Conservation (phyloP, 2,888 invertebrate genomes). For the Dromius quadrimaculatus region DNA sequence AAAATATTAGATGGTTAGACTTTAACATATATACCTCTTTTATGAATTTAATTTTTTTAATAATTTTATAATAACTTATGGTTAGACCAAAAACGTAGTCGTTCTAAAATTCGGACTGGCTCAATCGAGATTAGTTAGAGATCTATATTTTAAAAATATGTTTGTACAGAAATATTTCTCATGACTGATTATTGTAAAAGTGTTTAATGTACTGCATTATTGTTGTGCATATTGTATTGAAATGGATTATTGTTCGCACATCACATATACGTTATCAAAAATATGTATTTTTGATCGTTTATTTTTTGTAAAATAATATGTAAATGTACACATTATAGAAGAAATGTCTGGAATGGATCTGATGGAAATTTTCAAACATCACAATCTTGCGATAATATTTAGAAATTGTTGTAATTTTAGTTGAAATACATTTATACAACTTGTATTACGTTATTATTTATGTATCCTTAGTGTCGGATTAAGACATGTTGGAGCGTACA, state of each 20-base stretch:
- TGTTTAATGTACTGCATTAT: slow-evolving; percentile 48
- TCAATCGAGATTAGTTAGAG: slow-evolving; percentile 46
- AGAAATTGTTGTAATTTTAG: slow-evolving; percentile 42
- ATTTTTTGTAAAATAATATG: slow-evolving; percentile 34
- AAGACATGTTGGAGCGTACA: too few relatives aligned
- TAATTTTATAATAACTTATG: slow-evolving; percentile 49
- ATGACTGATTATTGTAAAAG: slow-evolving; percentile 50
- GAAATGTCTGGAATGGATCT: slow-evolving; percentile 38
- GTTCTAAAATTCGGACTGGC: slow-evolving; percentile 42
- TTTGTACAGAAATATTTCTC: slow-evolving; percentile 52
- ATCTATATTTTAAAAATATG: slow-evolving; percentile 51
- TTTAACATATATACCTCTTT: slow-evolving; percentile 51
- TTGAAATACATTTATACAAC: slow-evolving; percentile 51
- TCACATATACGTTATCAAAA: slow-evolving; percentile 32
- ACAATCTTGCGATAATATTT: slow-evolving; percentile 47
- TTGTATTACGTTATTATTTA: slow-evolving; percentile 45
- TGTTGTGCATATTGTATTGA: slow-evolving; percentile 44
- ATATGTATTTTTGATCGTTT: slow-evolving; percentile 28
- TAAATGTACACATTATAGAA: slow-evolving; percentile 32
- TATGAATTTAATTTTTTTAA: slow-evolving; percentile 46
- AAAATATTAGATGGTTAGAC: slow-evolving; percentile 44
- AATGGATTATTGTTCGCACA: slow-evolving; percentile 25
- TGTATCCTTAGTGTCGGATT: too few relatives aligned
- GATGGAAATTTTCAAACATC: slow-evolving; percentile 49
- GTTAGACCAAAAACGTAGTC: slow-evolving; percentile 47